phyloP scores from a whole-genome alignment of 2,888 invertebrate species.

The Lepetodrilus schrolli region DNA sequence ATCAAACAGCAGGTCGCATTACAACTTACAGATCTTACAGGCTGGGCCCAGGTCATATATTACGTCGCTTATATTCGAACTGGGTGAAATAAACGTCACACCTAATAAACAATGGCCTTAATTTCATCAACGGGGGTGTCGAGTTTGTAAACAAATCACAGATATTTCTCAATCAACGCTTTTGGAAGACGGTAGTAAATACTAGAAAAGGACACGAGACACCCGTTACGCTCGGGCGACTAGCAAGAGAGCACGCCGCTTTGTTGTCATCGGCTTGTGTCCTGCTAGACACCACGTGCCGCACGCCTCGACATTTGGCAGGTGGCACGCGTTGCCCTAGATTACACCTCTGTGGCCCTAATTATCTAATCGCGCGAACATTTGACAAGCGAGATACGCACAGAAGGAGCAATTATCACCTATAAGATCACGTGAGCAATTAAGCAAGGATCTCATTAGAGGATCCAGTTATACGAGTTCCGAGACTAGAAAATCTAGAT shows the following conservation, averaged over 20 bases:
- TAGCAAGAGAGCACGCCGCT: constrained; percentile 13
- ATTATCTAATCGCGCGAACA: neutral
- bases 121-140: too few relatives aligned
- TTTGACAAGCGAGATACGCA: neutral
- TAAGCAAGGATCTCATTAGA: too few relatives aligned
- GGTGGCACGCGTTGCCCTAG: constrained; percentile 36
- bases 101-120: too few relatives aligned
- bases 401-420: neutral
- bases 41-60: neutral
- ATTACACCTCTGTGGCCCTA: constrained; percentile 8
- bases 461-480: too few relatives aligned
- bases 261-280: constrained; percentile 29
- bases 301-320: constrained; percentile 31
- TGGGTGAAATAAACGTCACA: too few relatives aligned
- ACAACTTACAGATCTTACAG: neutral
- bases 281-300: constrained; percentile 1
- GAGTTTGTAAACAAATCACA: too few relatives aligned
- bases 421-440: neutral
- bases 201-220: neutral
- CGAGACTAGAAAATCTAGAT: too few relatives aligned
- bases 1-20: neutral
- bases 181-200: constrained; percentile 6
- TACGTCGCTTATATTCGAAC: too few relatives aligned
- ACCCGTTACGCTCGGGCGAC: constrained; percentile 6
- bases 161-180: too few relatives aligned